Conservation (phyloP, 2,888 invertebrate species). For the Miltochrista miniata region DNA sequence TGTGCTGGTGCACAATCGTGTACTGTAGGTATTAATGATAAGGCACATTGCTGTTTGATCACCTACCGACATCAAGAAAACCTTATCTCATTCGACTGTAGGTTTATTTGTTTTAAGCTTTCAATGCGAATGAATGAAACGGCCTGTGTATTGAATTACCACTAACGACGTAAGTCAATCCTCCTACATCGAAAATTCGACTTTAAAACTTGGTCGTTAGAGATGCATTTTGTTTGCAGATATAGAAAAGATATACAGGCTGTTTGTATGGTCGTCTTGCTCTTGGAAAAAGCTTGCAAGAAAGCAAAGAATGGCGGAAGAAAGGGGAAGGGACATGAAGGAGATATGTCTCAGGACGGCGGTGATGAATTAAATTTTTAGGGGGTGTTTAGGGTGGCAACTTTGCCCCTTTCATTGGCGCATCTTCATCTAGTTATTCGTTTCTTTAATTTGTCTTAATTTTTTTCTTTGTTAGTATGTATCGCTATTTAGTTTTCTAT, state of each 20-base stretch:
- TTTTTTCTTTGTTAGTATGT: constrained; percentile 53
- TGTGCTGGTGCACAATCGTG: constrained; percentile 29
- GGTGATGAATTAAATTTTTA: constrained; percentile 84
- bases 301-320: constrained; percentile 81
- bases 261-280: constrained; percentile 56
- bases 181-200: constrained; percentile 17
- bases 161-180: constrained; percentile 39
- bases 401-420: constrained; percentile 73
- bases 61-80: constrained; percentile 66
- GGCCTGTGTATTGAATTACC: constrained; percentile 60
- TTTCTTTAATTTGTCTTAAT: constrained; percentile 78
- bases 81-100: constrained; percentile 67
- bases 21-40: constrained; percentile 39
- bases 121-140: constrained; percentile 80
- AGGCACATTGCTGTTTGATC: constrained; percentile 66
- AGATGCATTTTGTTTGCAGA: constrained; percentile 29
- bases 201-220: accelerated
- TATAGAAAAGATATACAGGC: constrained; percentile 48
- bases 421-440: constrained; percentile 73
- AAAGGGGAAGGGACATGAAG: constrained; percentile 77
- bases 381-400: constrained; percentile 69
- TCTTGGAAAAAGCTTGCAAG: constrained; percentile 80
- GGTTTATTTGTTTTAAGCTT: constrained; percentile 82
- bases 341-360: constrained; percentile 78
- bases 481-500: constrained; percentile 22